Conservation (phyloP, 2,888 invertebrate genomes). For the Leistus spinibarbis region DNA sequence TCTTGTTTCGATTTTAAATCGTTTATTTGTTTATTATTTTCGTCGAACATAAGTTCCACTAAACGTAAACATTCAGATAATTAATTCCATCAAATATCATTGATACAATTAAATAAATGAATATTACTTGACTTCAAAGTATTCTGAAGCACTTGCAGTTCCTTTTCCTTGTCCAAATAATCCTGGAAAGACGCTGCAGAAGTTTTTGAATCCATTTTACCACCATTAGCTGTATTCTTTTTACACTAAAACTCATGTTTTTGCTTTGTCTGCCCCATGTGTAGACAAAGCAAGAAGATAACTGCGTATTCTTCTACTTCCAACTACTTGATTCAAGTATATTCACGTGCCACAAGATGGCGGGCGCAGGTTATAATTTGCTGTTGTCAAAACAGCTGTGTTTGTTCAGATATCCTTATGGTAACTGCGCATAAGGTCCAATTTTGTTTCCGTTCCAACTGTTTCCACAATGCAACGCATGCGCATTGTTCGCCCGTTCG, state of each 20-base stretch:
- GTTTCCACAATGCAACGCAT: constrained; percentile 16
- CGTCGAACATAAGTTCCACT: constrained; percentile 6
- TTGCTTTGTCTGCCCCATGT: too few relatives aligned
- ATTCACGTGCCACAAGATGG: neutral
- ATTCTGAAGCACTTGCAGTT: neutral
- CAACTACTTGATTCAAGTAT: neutral
- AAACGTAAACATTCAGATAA: neutral
- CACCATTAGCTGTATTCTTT: too few relatives aligned
- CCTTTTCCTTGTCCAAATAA: constrained; percentile 1
- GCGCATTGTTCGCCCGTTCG: constrained; percentile 22
- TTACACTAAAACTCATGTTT: too few relatives aligned
- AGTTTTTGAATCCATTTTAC: constrained; percentile 18
- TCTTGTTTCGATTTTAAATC: neutral
- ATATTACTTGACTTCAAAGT: neutral
- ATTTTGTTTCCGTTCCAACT: constrained; percentile 8
- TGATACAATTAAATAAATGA: neutral
- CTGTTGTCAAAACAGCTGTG: neutral
- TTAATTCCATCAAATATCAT: neutral
- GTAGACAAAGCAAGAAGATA: neutral
- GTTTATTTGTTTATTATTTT: constrained; percentile 6
- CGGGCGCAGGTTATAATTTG: neutral
- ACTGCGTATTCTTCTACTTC: neutral
- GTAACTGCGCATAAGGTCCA: constrained; percentile 18
- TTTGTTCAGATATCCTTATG: constrained; percentile 4
- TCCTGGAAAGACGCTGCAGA: neutral